Base-by-base conservation (phyloP, 1,140 invertebrate species). In the Pachyrhynchus sulphureomaculatus region DNA sequence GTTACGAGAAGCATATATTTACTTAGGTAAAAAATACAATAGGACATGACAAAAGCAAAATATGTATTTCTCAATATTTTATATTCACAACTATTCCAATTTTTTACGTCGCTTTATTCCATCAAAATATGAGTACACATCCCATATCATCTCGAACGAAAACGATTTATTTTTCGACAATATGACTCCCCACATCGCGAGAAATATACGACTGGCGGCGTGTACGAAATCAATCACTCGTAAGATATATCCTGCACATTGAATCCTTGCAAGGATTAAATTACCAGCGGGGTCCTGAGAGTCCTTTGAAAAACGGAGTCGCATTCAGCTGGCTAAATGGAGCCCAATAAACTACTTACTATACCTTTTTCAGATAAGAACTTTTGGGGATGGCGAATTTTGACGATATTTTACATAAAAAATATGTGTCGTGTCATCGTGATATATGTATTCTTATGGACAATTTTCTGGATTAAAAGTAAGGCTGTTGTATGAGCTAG, bases 171-270 rank as follows among this genome's bases (percentile, higher is more conserved):
- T 59, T 55, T 42, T 29, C 56, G 56, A 59, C 56, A 51, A 49
- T 51, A 51, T 55, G 53, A 55, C 53, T 55, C 44, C 56, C 45
- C 34, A 13, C 36, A 49, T 42, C 44, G 42, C 34, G 23, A 39
- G 47, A 41, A 47, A 47, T 48, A 41, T 51, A 29, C 56, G 36
- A 37, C 45, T 51, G 42, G 29, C 45, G 42, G 29, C 45, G 36
- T 48, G 56, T 59, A 37, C 37, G 56, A 51, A 59, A 59, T 59
- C 56, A 58, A 58, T 58, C 56, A 58, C 56, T 58, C 56, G 44
- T 47, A 58, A 58, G 45, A 58, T 58, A 58, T 58, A 58, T 58
- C 44, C 56, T 48, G 56, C 56, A 49, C 56, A 49, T 58, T 58
- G 56, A 58, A 49, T 48, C 44, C 45, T 49, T 44, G 32, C 45